These are phyloP conservation scores for Liasis olivaceus DNA, from an alignment of 2,797 vertebrate genomes.

Conservation along the genomic window DNA sequence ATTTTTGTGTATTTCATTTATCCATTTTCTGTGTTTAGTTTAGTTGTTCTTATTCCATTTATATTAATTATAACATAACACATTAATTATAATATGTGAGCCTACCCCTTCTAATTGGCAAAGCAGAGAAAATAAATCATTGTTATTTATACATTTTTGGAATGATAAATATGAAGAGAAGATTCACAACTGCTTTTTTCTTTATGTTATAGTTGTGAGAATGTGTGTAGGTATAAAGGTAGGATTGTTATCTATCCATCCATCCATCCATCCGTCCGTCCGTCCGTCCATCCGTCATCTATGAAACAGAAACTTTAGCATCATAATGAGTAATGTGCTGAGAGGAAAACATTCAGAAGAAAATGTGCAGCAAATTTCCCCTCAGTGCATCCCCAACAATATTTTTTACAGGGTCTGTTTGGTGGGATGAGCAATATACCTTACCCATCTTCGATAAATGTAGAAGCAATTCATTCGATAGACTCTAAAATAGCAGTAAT, in stretches of 20 bases:
- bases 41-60: background rate
- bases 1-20: background rate
- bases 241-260: background rate
- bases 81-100: background rate
- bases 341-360: background rate
- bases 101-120: background rate
- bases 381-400: background rate
- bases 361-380: background rate
- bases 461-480: slow-evolving; percentile 22
- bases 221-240: background rate
- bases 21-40: background rate
- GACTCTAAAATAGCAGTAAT: background rate
- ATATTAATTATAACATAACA: background rate
- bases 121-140: background rate
- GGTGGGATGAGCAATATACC: background rate
- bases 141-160: background rate
- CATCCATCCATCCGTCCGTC: background rate
- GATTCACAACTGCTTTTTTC: background rate
- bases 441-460: background rate
- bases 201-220: background rate
- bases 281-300: background rate
- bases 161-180: background rate
- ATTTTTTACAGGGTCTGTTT: background rate
- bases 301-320: background rate
- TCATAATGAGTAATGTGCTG: background rate